Conservation (phyloP, 2,113 vertebrate species). For the Mungos mungo region DNA sequence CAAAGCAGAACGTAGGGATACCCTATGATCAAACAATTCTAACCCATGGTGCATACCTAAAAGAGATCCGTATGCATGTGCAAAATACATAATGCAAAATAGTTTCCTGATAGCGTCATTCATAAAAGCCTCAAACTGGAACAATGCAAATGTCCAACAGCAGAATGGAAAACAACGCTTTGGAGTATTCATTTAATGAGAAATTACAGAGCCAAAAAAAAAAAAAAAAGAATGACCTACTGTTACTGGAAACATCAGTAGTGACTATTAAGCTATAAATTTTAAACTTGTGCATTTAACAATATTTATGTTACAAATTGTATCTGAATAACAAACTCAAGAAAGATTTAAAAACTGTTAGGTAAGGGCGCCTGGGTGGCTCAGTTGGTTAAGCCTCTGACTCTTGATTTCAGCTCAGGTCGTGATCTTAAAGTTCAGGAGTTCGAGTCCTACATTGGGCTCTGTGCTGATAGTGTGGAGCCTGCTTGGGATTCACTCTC, state of each 20-base stretch:
- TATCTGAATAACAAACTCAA: background rate
- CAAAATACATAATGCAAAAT: background rate
- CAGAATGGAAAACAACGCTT: background rate
- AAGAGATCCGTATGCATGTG: background rate
- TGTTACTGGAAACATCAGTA: background rate
- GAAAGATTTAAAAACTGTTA: background rate
- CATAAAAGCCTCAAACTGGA: background rate
- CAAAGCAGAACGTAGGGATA: background rate
- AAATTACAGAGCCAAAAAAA: background rate
- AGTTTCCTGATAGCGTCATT: background rate
- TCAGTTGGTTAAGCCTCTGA: too few relatives aligned
- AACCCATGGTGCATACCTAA: background rate
- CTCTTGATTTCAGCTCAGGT: too few relatives aligned
- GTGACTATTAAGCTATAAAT: background rate
- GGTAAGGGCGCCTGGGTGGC: too few relatives aligned
- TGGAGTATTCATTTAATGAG: background rate
- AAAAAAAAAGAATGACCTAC: background rate
- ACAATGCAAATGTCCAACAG: background rate
- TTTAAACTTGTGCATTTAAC: background rate
- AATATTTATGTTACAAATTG: background rate
- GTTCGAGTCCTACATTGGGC: too few relatives aligned
- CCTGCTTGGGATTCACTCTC: too few relatives aligned
- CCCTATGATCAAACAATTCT: background rate
- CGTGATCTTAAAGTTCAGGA: too few relatives aligned
- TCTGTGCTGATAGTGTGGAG: too few relatives aligned